phyloP scores from a whole-genome alignment of 2,797 vertebrate species.

The Cryptoprocta ferox region DNA sequence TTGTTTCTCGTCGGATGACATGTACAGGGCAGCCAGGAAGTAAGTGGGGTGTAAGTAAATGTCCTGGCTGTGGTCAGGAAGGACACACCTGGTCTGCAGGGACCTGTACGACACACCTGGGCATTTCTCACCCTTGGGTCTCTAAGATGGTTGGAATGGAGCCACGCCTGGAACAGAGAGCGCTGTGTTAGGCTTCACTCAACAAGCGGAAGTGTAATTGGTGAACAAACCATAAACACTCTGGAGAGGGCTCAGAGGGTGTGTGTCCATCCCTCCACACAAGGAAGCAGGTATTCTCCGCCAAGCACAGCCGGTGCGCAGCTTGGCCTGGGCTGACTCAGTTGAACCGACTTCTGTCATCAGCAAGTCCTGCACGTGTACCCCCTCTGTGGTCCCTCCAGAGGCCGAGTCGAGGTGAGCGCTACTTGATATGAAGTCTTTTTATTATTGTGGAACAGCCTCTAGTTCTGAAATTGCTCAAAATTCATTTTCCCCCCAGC shows the following conservation, averaged over 20 bases:
- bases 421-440: background rate
- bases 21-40: background rate
- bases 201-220: background rate
- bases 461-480: background rate
- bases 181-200: background rate
- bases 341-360: background rate
- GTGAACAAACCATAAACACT: background rate
- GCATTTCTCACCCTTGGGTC: background rate
- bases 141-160: background rate
- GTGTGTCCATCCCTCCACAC: background rate
- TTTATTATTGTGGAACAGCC: background rate
- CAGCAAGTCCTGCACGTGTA: background rate
- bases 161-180: background rate
- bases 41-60: background rate
- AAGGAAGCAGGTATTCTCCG: background rate
- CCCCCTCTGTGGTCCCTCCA: rapidly evolving
- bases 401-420: background rate
- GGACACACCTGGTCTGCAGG: background rate
- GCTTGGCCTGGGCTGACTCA: background rate
- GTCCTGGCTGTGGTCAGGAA: background rate
- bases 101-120: background rate
- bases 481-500: background rate
- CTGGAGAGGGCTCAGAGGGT: background rate
- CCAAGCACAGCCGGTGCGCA: background rate
- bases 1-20: background rate